phyloP scores from a whole-genome alignment of 2,113 vertebrate species.

The Rhabdomys dilectus region DNA sequence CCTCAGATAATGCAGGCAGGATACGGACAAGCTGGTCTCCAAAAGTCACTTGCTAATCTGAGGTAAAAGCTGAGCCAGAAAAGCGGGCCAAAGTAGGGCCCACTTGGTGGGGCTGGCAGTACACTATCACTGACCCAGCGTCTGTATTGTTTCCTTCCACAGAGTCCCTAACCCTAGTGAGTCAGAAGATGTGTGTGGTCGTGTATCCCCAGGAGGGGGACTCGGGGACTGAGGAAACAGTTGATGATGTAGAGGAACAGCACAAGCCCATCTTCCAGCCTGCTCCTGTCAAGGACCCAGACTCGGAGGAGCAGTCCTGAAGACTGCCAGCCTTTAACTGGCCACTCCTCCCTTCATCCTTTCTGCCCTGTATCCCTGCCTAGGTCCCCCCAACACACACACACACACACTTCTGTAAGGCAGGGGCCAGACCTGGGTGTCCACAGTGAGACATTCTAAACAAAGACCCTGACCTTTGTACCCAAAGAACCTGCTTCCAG shows the following conservation, averaged over 20 bases:
- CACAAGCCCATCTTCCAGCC: slow-evolving; percentile 75
- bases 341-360: not conserved
- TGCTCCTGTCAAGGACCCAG: slow-evolving; percentile 42
- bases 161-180: slow-evolving; percentile 91
- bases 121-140: not conserved
- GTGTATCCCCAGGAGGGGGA: slow-evolving; percentile 89
- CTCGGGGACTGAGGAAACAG: not conserved
- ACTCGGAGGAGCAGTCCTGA: slow-evolving; percentile 22
- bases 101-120: not conserved
- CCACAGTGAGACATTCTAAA: slow-evolving; percentile 2
- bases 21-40: not conserved
- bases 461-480: slow-evolving; percentile 50
- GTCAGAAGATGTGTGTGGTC: slow-evolving; percentile 94
- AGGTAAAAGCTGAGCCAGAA: not conserved
- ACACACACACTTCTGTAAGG: not conserved
- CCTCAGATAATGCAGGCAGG: not conserved
- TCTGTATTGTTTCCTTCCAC: slow-evolving; percentile 46
- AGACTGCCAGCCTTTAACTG: not conserved
- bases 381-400: not conserved
- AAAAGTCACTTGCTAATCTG: not conserved
- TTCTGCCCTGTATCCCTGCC: slow-evolving; percentile 20
- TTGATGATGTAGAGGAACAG: slow-evolving; percentile 75
- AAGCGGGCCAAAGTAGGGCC: not conserved
- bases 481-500: slow-evolving; percentile 44
- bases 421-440: not conserved